phyloP scores from a whole-genome alignment of 2,888 invertebrate genomes.

The Orthonevra nobilis region DNA sequence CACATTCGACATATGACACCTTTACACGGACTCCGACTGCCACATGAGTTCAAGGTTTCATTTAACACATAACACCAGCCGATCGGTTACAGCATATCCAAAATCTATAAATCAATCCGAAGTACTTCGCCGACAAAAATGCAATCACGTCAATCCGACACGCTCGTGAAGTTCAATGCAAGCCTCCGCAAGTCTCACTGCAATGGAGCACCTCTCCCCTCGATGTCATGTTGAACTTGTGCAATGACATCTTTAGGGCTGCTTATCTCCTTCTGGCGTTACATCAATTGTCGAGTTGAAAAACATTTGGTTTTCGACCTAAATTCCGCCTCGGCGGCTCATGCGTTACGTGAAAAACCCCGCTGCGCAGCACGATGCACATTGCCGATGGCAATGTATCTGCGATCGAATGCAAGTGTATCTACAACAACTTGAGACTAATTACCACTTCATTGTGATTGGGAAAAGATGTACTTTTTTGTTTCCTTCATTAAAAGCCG shows the following conservation, averaged over 20 bases:
- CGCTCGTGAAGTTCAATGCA: conserved; percentile 25
- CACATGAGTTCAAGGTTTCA: too few relatives aligned
- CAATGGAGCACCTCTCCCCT: conserved; percentile 5
- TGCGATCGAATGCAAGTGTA: background rate
- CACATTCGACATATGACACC: conserved; percentile 20
- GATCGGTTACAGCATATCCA: conserved; percentile 24
- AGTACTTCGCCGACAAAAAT: conserved; percentile 11
- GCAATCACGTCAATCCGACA: conserved; percentile 6
- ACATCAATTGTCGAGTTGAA: background rate
- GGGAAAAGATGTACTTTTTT: background rate
- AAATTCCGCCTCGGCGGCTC: background rate
- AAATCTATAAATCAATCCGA: conserved; percentile 15
- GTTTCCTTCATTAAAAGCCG: conserved; percentile 7
- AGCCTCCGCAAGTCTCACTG: background rate
- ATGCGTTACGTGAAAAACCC: conserved; percentile 22
- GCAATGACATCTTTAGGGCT: conserved; percentile 1
- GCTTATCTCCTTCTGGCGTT: background rate
- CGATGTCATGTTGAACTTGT: conserved; percentile 13
- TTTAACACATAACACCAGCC: conserved; percentile 4
- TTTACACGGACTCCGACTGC: too few relatives aligned
- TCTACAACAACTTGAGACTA: conserved; percentile 34
- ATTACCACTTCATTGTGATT: conserved; percentile 31
- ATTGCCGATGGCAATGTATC: background rate
- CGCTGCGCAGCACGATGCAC: conserved; percentile 1
- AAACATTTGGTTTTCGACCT: background rate